These are phyloP conservation scores for Atractosteus spatula DNA, from an alignment of 2,113 vertebrate genomes.

Conservation along the genomic window DNA sequence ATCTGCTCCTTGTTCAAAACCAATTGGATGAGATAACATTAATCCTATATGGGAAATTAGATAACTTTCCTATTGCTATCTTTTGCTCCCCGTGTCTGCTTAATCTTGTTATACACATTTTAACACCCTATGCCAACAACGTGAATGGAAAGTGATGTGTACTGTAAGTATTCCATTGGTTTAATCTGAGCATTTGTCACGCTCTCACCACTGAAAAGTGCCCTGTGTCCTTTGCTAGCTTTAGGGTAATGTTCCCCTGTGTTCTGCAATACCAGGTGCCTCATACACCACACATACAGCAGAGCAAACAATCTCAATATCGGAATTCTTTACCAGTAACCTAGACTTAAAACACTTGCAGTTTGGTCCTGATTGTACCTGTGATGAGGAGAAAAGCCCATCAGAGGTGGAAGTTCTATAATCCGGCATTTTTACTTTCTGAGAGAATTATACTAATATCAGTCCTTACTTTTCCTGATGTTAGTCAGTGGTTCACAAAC, in stretches of 20 bases:
- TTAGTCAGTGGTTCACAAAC: no score
- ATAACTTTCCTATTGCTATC: slow-evolving; percentile 5
- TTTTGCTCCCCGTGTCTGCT: slow-evolving; percentile 8
- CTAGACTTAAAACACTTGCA: no score
- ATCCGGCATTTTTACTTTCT: no score
- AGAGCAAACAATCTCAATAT: no score
- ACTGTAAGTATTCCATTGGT: not conserved
- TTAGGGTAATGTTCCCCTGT: not conserved
- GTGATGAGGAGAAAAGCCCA: no score
- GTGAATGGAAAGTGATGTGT: not conserved
- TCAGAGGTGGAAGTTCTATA: no score
- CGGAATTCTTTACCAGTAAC: no score
- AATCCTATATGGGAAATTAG: slow-evolving; percentile 20
- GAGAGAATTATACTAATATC: no score
- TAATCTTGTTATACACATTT: slow-evolving; percentile 24
- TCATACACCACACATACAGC: no score
- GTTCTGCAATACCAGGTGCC: no score
- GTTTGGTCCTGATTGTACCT: no score
- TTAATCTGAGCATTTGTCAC: not conserved
- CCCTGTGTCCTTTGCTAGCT: not conserved
- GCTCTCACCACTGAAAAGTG: not conserved
- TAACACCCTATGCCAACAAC: not conserved
- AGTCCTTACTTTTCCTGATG: no score
- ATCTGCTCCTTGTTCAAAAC: not conserved
- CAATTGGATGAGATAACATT: slow-evolving; percentile 8